These are phyloP conservation scores for Germaria angustata DNA, from an alignment of 2,888 invertebrate species.

Conservation along the genomic window DNA sequence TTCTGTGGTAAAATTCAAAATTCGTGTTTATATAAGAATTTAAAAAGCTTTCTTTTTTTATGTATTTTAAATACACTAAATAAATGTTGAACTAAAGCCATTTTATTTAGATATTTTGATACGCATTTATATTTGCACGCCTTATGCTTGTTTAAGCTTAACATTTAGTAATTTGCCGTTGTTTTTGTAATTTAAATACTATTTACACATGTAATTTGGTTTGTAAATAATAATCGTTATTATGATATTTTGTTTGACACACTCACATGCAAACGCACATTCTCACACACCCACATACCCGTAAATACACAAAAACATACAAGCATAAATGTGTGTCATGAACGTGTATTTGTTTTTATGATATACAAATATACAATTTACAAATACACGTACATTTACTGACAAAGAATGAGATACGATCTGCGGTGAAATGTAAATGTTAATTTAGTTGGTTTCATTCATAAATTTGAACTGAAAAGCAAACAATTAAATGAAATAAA, in stretches of 20 bases:
- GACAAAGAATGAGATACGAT: conserved; percentile 16
- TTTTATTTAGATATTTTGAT: neutral
- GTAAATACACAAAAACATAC: neutral
- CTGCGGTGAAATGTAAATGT: conserved; percentile 48
- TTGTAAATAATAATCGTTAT: conserved; percentile 49
- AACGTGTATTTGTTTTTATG: neutral
- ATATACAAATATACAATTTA: neutral
- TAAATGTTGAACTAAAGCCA: neutral
- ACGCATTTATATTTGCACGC: neutral
- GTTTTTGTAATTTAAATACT: conserved; percentile 27
- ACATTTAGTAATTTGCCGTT: neutral
- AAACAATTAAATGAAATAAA: conserved; percentile 40
- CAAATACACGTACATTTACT: conserved; percentile 1
- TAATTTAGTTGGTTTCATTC: conserved; percentile 43
- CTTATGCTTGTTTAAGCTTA: neutral
- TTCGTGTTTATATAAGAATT: no score
- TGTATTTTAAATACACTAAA: conserved; percentile 15
- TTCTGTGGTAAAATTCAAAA: no score
- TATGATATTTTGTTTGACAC: conserved; percentile 23
- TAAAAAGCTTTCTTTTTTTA: no score
- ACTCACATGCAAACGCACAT: no score
- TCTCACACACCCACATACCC: neutral
- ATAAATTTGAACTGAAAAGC: conserved; percentile 24
- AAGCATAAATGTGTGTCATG: neutral
- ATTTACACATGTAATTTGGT: conserved; percentile 49